Conservation (phyloP, 2,113 vertebrate genomes). For the Silurus glanis region DNA sequence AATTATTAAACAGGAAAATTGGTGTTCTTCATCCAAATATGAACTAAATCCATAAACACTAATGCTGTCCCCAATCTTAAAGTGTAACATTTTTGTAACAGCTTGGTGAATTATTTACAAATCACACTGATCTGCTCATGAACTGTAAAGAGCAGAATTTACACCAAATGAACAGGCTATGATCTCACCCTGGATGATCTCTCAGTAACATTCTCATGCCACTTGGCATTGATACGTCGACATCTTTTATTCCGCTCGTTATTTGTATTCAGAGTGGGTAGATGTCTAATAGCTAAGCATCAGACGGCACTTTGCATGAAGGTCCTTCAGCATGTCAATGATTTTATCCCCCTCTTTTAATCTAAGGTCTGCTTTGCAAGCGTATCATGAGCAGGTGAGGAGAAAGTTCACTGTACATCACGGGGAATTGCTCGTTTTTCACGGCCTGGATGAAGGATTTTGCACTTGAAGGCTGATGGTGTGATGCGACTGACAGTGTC, state of each 20-base stretch:
- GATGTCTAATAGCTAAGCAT: constrained; percentile 45
- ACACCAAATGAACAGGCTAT: not conserved
- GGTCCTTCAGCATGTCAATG: constrained; percentile 38
- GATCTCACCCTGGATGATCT: not conserved
- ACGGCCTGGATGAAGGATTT: constrained; percentile 47
- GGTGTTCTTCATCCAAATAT: not conserved
- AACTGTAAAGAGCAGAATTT: not conserved
- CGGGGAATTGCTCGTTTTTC: constrained; percentile 43
- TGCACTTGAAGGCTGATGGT: constrained; percentile 40
- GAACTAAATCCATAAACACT: not conserved
- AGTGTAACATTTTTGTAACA: not conserved
- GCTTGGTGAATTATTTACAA: not conserved
- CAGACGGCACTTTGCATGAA: constrained; percentile 43
- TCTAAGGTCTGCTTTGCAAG: constrained; percentile 49
- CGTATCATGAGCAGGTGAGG: constrained; percentile 36
- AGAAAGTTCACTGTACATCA: constrained; percentile 43
- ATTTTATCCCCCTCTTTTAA: constrained; percentile 48
- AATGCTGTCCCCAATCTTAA: not conserved
- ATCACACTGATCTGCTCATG: not conserved
- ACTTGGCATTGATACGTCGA: constrained; percentile 7
- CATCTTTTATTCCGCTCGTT: not conserved
- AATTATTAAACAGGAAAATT: too few species aligned
- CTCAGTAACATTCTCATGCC: not conserved
- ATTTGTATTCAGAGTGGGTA: constrained; percentile 13
- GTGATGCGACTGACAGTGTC: constrained; percentile 41